Percentiles rank a stretch among this genome's conserved stretches.
phyloP scores from a whole-genome alignment of 2,797 vertebrate species.

The Denticeps clupeoides region DNA sequence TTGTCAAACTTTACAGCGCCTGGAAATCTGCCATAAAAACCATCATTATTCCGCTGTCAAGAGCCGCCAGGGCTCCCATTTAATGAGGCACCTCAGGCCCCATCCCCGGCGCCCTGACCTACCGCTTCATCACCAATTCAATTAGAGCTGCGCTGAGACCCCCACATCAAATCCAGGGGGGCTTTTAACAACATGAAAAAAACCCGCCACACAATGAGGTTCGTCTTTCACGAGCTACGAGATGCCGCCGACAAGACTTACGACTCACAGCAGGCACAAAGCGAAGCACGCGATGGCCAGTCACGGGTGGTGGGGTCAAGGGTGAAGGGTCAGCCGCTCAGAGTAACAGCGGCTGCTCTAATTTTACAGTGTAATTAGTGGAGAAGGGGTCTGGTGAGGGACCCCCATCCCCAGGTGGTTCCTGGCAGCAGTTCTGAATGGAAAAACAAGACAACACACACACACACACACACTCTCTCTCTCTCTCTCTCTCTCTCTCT shows the following conservation, averaged over 20 bases:
- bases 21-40: not conserved
- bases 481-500: conserved; percentile 5
- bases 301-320: conserved; percentile 24
- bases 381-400: too few species aligned
- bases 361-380: too few species aligned
- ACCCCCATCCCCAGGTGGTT: too few species aligned
- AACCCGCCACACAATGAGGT: conserved; percentile 14
- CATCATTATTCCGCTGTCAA: not conserved
- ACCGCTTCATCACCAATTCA: conserved; percentile 32
- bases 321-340: conserved; percentile 21
- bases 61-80: not conserved
- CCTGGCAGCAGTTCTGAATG: too few species aligned
- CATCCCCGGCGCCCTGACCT: conserved; percentile 24
- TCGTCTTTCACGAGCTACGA: conserved; percentile 13
- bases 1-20: not conserved
- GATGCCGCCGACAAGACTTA: not conserved
- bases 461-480: conserved; percentile 17
- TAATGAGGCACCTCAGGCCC: conserved; percentile 8
- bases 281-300: too few species aligned
- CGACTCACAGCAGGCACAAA: not conserved
- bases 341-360: too few species aligned
- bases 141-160: conserved; percentile 14
- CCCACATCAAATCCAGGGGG: conserved; percentile 10
- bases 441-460: conserved; percentile 13
- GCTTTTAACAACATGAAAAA: too few species aligned